Evolutionary conservation across 1,140 invertebrate genomes (phyloP), one percentile per base, ranked within the genome.

Genomic region (Paracyclopina nana): DNA sequence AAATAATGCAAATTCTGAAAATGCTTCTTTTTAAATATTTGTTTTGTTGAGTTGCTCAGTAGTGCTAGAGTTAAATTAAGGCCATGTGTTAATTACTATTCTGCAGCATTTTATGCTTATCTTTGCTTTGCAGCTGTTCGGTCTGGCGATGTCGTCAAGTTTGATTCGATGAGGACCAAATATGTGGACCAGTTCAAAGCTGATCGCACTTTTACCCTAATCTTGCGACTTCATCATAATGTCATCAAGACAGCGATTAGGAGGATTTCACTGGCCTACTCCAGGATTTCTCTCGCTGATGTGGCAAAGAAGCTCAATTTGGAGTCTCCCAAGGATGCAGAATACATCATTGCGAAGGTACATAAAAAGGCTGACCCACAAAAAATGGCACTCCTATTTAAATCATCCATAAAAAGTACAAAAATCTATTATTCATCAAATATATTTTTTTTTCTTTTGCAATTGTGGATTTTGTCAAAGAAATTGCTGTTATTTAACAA

Each of bases 211-310:
- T 96, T 87, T 59, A 94, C 87, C 42, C 64, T 97, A 26, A 96
- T 96, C 59, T 70, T 96, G 16, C 75, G 90, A 54, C 66, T 99
- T 16, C 74, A 91, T 50, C 94, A 98, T 62, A 99, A 99, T 72
- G 95, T 99, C 1, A 98, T 99, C 60, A 98, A 97, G 67, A 98
- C 94, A 5, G 94, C 92, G 0, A 86, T 99, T 41, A 72, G 94
- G 31, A 88, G 88, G 52, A 97, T 99, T 64, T 91, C 87, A 11
- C 63, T 92, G 1, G 94, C 91, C 0, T 99, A 99, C 65, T 96
- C 91, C 0, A 73, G 86, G 44, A 99, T 99, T 56, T 91, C 87
- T 8, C 78, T 95, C 0, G 73, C 77, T 51, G 90, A 97, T 65
- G 91, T 98, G 59, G 90, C 91, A 6, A 72, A 76, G 53, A 97